Evolutionary conservation across 35 echinoderm and acorn worm species (phyloP).

Genomic region (Strongylocentrotus purpuratus): DNA sequence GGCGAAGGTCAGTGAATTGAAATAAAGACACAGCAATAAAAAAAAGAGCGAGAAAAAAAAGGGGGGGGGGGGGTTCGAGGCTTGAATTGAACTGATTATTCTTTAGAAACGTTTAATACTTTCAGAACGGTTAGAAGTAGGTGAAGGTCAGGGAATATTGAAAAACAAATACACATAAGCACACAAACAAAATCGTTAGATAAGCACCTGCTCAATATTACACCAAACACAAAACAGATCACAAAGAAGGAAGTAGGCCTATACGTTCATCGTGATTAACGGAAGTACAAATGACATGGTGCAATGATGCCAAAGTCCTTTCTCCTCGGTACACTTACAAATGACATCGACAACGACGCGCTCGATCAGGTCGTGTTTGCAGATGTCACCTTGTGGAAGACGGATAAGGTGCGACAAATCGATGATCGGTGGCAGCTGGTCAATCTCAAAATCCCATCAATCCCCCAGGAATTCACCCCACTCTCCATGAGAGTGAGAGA

Average conservation of each 20-base stretch:
- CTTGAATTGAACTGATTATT: too few relatives aligned
- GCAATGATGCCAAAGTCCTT: background rate
- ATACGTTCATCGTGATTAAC: background rate
- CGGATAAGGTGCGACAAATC: background rate
- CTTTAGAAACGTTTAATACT: too few relatives aligned
- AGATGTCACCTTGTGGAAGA: background rate
- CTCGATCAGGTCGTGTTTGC: background rate
- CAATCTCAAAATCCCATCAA: slow-evolving; percentile 10
- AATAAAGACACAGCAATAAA: too few relatives aligned
- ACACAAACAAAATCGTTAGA: too few relatives aligned
- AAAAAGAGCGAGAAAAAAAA: too few relatives aligned
- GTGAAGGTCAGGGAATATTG: too few relatives aligned
- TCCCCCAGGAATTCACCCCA: background rate
- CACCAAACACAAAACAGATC: background rate
- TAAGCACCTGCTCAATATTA: too few relatives aligned
- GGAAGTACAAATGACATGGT: background rate
- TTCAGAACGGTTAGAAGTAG: too few relatives aligned
- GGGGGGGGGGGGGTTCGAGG: too few relatives aligned
- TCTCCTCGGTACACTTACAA: background rate
- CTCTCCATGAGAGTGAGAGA: background rate
- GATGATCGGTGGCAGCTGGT: background rate
- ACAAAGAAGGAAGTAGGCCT: background rate
- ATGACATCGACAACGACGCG: background rate
- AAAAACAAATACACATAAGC: too few relatives aligned
- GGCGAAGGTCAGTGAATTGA: too few relatives aligned